phyloP scores from a whole-genome alignment of 2,113 vertebrate genomes.

The Larimichthys crocea region DNA sequence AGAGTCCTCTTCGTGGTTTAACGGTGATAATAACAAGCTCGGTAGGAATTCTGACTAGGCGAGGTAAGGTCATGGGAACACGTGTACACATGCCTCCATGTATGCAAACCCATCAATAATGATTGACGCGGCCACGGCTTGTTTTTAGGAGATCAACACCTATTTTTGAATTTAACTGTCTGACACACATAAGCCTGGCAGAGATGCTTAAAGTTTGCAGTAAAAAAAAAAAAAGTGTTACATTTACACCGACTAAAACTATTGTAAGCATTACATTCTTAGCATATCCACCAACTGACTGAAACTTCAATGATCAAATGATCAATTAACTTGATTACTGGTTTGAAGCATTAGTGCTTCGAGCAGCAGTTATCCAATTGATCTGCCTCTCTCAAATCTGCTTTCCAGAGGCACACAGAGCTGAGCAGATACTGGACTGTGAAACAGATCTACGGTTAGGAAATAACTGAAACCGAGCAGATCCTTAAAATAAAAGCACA shows the following conservation, averaged over 20 bases:
- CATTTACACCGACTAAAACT: background rate
- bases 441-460: background rate
- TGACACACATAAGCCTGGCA: background rate
- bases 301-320: background rate
- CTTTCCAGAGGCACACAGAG: background rate
- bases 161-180: background rate
- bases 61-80: background rate
- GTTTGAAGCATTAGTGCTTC: background rate
- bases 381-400: background rate
- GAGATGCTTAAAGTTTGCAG: background rate
- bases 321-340: background rate
- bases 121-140: background rate
- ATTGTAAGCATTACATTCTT: too few species aligned
- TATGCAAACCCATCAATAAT: background rate
- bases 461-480: background rate
- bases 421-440: background rate
- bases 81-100: background rate
- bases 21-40: background rate
- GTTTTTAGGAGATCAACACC: background rate
- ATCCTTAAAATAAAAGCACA: background rate
- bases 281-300: background rate
- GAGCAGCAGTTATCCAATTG: background rate
- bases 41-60: background rate
- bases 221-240: background rate
- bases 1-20: background rate